Evolutionary conservation across 1,140 invertebrate species (phyloP), one percentile per base, ranked within the genome.

Genomic region (Anastrepha obliqua): DNA sequence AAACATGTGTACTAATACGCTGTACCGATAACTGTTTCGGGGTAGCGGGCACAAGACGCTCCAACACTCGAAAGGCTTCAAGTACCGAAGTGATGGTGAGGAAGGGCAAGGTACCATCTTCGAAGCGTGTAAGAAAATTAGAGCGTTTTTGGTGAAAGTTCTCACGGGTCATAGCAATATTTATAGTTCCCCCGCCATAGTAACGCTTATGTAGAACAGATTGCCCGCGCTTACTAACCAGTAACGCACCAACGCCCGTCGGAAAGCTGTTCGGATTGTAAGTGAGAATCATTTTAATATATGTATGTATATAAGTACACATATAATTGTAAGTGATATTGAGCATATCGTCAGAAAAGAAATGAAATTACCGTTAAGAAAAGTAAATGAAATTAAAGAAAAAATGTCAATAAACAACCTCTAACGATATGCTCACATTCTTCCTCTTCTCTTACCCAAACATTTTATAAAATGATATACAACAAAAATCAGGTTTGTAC

Each of bases 381-480:
- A 1, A 29, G n/a, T n/a, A n/a, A n/a, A 29, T 29, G 29, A 29
- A 29, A 29, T 29, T 29, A 29, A 29, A 29, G 29, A 29, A 29
- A 1, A 29, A 29, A 29, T 29, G 29, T 29, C 29, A 29, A 70
- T 44, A 13, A 15, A 44, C 7, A 87, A 78, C 42, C 2, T 9
- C 64, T 59, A 3, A 51, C 44, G 17, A 78, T 44, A 85, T 17
- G 39, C 20, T 29, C 17, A 20, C 29, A 7, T 60, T 44, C n/a
- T 59, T 13, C n/a, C n/a, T 87, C 8, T 44, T 11, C 17, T 55
- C 88, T 86, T 87, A 89, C 87, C 99, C 99, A 95, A 99, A 99
- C 90, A 99, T 98, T 95, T 99, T 99, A 94, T 99, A 99, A 94
- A 99, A 99, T 2, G 98, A 99, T 6, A 99, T 60, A 85, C 95